Conservation (phyloP, 2,113 vertebrate genomes). For the Meriones unguiculatus region DNA sequence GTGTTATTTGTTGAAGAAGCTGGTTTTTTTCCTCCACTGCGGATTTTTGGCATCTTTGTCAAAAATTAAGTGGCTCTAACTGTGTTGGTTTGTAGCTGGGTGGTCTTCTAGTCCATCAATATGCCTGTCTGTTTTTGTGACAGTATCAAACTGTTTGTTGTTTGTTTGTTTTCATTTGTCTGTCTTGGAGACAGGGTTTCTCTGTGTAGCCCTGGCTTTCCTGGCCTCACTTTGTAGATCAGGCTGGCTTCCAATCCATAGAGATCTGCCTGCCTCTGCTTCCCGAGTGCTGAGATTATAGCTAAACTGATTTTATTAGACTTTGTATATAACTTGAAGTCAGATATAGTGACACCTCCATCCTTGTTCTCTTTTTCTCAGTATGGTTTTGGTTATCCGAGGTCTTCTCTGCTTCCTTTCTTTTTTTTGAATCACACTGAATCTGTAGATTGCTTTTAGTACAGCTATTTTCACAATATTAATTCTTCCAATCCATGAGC, state of each 20-base stretch:
- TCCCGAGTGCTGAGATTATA: background rate
- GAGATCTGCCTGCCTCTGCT: background rate
- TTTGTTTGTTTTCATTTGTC: background rate
- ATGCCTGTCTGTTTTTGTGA: too few relatives aligned
- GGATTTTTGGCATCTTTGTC: too few relatives aligned
- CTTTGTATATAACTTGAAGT: background rate
- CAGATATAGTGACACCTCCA: background rate
- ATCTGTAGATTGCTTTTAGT: background rate
- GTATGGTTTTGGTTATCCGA: background rate
- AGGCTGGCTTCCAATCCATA: background rate
- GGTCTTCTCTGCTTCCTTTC: background rate
- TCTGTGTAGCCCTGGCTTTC: background rate
- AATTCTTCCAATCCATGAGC: background rate
- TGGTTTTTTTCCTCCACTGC: too few relatives aligned
- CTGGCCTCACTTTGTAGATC: background rate
- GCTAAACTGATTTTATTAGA: background rate
- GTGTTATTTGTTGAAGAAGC: too few relatives aligned
- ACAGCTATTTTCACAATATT: background rate
- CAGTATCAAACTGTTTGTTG: too few relatives aligned
- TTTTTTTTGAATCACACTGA: background rate
- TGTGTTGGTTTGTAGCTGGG: too few relatives aligned
- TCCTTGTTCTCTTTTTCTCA: background rate
- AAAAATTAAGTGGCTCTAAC: too few relatives aligned
- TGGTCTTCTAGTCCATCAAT: too few relatives aligned
- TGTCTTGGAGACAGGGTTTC: background rate